Base-by-base conservation (phyloP, 2,888 invertebrate genomes). In the Baronia brevicornis region DNA sequence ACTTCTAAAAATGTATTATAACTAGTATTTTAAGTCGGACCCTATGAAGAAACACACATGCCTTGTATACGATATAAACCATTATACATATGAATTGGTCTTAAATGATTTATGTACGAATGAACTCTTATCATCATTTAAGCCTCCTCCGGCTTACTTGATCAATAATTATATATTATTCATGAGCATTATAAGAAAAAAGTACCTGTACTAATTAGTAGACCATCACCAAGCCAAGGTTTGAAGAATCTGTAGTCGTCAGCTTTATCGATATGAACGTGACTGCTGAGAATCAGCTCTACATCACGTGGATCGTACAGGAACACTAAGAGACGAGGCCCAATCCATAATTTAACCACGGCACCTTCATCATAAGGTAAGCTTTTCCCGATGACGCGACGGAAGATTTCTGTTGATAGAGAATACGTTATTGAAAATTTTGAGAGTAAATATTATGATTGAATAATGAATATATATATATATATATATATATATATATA, bases 151-250 rank as follows among this genome's bases (percentile, higher is more conserved):
- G n/a, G n/a, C n/a, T n/a, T n/a, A n/a, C n/a, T n/a, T n/a, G n/a
- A n/a, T n/a, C 19, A 28, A 25, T 10, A 13, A 38, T 33, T 30
- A 26, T 37, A 7, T 41, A 38, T 43, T 31, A 38, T 41, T 23
- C 23, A 36, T 39, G 38, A 41, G 11, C 35, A 23, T 24, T n/a
- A 23, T 14, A 35, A 37, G n/a, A 28, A 12, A 31, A 18, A 63
- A 66, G 65, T 63, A 89, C 93, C 93, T 44, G 91, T 90, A 51
- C 93, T 93, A 55, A 93, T 93, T 13, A 93, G 87, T 4, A 93
- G 88, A 54, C 93, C 93, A 51, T 93, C 88, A 60, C 93, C 93
- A 36, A 94, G 87, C 93, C 93, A 94, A 19, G 93, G 93, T 57
- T 92, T 88, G 73, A 94, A 93, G 79, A 93, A 91, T 51, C 88